Conservation (phyloP, 2,888 invertebrate genomes). For the Chelonus formosanus region DNA sequence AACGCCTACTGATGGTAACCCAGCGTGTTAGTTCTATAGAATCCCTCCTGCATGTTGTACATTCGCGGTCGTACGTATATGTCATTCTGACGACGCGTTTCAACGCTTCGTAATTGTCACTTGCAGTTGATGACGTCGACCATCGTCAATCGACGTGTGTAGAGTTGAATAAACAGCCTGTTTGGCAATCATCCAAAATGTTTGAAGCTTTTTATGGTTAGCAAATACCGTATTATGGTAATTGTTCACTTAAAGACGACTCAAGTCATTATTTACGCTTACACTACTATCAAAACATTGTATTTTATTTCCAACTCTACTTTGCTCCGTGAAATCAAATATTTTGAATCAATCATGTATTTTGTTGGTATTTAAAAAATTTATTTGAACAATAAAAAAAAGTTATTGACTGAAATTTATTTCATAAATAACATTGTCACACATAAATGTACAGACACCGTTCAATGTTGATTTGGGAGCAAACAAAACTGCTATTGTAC, state of each 20-base stretch:
- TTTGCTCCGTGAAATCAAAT: not conserved
- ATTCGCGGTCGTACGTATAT: constrained; percentile 6
- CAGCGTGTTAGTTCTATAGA: constrained; percentile 33
- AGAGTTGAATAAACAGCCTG: not conserved
- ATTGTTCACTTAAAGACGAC: no score
- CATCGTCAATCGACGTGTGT: constrained; percentile 3
- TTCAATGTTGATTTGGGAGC: no score
- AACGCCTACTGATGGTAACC: constrained; percentile 56
- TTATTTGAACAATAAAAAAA: not conserved
- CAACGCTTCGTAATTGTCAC: constrained; percentile 42
- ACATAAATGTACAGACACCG: no score
- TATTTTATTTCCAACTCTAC: no score
- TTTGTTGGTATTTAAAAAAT: not conserved
- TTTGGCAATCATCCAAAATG: constrained; percentile 4
- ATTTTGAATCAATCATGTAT: not conserved
- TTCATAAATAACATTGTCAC: no score
- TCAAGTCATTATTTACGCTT: no score
- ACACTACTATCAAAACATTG: no score
- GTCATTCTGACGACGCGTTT: constrained; percentile 25
- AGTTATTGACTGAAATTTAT: no score
- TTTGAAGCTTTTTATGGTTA: no score
- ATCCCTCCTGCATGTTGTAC: constrained; percentile 12
- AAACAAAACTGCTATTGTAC: no score
- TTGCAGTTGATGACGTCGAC: constrained; percentile 33
- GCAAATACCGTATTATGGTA: no score